phyloP scores from a whole-genome alignment of 2,113 vertebrate genomes.

The Coturnix japonica region DNA sequence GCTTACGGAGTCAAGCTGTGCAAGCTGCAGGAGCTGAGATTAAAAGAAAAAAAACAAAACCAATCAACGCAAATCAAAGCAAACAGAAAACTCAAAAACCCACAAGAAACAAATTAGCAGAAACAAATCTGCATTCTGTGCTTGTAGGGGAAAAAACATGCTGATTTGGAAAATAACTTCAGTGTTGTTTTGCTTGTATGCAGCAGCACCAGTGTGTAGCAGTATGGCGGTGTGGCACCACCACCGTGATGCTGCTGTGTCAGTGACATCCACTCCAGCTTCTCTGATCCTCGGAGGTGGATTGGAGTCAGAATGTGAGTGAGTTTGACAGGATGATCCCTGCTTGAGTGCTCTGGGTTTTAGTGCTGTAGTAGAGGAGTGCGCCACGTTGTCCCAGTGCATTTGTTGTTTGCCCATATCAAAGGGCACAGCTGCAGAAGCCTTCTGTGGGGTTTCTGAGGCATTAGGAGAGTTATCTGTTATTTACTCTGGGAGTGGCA shows the following conservation, averaged over 20 bases:
- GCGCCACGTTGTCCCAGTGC: not conserved
- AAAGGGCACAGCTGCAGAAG: slow-evolving; percentile 4
- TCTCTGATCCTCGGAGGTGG: not conserved
- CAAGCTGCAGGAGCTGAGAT: not conserved
- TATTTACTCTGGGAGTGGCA: slow-evolving; percentile 34
- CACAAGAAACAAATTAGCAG: not conserved
- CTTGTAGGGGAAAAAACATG: not conserved
- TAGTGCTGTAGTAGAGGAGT: not conserved
- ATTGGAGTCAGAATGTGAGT: not conserved
- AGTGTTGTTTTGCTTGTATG: not conserved
- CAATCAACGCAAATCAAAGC: not conserved
- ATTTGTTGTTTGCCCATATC: not conserved
- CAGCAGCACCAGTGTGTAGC: not conserved
- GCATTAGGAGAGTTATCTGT: not conserved
- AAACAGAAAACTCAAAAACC: not conserved
- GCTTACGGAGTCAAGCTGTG: not conserved
- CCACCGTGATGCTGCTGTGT: not conserved
- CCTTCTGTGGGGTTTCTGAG: not conserved
- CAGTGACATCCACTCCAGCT: slow-evolving; percentile 18
- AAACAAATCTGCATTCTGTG: not conserved
- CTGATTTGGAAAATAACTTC: not conserved
- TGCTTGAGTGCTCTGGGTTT: not conserved
- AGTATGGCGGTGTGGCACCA: not conserved
- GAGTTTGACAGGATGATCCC: not conserved
- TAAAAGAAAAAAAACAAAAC: not conserved